Conservation (phyloP, 2,113 vertebrate genomes). For the Zosterops borbonicus region DNA sequence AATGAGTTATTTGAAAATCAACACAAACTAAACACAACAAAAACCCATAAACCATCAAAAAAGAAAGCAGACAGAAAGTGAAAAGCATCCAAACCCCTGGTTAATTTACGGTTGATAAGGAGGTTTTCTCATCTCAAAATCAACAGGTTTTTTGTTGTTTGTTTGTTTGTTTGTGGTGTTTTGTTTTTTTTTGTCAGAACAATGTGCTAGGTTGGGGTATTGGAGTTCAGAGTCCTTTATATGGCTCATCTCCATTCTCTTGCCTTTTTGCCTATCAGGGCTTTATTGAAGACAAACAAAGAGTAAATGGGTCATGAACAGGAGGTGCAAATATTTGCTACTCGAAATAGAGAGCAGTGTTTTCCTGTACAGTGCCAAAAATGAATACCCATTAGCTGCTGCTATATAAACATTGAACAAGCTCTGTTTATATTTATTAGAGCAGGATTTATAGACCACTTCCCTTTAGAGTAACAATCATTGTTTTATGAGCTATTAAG, state of each 20-base stretch:
- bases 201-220: neutral
- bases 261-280: neutral
- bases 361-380: conserved; percentile 50
- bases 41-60: neutral
- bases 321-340: conserved; percentile 57
- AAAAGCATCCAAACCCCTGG: neutral
- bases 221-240: neutral
- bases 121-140: neutral
- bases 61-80: neutral
- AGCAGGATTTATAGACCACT: conserved; percentile 56
- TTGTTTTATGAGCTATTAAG: conserved; percentile 52
- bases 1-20: neutral
- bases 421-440: conserved; percentile 55
- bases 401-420: conserved; percentile 38
- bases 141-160: neutral
- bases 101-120: neutral
- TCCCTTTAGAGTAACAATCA: conserved; percentile 36
- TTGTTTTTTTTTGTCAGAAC: neutral
- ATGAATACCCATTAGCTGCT: conserved; percentile 54
- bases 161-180: too few relatives aligned
- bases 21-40: neutral
- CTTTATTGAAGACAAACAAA: conserved; percentile 13
- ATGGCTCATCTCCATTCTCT: neutral
- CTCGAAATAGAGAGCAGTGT: conserved; percentile 33
- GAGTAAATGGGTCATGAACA: conserved; percentile 31